Evolutionary conservation across 2,888 invertebrate species (phyloP).

Genomic region (Conistra vaccinii): DNA sequence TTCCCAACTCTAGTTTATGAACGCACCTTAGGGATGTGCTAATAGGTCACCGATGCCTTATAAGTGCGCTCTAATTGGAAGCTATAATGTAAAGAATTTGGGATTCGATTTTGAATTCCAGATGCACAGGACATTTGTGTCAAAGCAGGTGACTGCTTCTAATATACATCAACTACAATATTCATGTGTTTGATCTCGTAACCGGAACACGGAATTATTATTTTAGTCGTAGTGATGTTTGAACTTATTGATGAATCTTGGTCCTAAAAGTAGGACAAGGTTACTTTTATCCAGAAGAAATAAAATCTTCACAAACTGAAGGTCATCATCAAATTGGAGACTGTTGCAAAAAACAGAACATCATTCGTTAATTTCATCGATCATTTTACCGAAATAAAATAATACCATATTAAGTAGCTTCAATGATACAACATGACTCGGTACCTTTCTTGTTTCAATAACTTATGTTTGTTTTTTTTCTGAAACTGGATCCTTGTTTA

Average conservation of each 20-base stretch:
- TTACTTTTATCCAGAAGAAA: too few relatives aligned
- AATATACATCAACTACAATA: not conserved
- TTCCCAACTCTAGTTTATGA: constrained; percentile 31
- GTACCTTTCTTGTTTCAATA: constrained; percentile 27
- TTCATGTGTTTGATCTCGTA: not conserved
- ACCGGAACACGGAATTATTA: not conserved
- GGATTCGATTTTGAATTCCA: not conserved
- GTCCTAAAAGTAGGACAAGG: not conserved
- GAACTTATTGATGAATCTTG: too few relatives aligned
- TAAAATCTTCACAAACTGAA: not conserved
- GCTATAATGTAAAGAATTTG: not conserved
- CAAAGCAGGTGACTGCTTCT: not conserved
- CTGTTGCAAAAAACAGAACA: not conserved
- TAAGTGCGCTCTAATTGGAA: not conserved
- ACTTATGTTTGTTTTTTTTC: constrained; percentile 22
- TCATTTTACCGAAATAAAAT: constrained; percentile 32
- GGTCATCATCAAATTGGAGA: not conserved
- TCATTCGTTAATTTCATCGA: not conserved
- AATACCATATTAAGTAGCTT: constrained; percentile 4
- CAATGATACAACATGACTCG: not conserved
- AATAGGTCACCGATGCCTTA: constrained; percentile 13
- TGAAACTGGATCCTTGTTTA: constrained; percentile 58
- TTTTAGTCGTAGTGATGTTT: too few relatives aligned
- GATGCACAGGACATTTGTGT: not conserved
- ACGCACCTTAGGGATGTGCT: constrained; percentile 33